A percentile compares a stretch with the other conserved stretches of the same genome.
Evolutionary conservation across 1,140 invertebrate genomes (phyloP).

Genomic region (Manduca sexta): DNA sequence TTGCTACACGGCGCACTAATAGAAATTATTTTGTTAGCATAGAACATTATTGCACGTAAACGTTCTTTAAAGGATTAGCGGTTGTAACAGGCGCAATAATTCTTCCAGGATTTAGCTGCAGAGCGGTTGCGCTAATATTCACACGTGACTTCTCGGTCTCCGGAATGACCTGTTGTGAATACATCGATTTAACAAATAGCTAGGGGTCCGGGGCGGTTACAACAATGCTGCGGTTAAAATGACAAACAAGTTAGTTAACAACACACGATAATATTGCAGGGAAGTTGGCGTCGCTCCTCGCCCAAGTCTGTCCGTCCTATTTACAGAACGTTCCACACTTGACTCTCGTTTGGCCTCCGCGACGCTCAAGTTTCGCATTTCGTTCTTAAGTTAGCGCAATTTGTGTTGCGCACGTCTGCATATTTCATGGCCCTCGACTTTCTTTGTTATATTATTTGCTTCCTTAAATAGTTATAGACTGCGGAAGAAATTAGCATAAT

Average conservation of each 20-base stretch:
- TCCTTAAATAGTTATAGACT: too few relatives aligned
- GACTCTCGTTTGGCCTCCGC: slow-evolving; percentile 36
- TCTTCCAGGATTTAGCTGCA: too few relatives aligned
- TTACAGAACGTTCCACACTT: slow-evolving; percentile 35
- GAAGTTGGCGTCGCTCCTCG: slow-evolving; percentile 25
- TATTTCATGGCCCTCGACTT: slow-evolving; percentile 24
- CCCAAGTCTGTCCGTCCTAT: slow-evolving; percentile 31
- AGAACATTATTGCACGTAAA: too few relatives aligned
- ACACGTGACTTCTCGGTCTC: too few relatives aligned
- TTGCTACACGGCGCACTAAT: too few relatives aligned
- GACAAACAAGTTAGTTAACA: slow-evolving; percentile 46
- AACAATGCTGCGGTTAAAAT: slow-evolving; percentile 11
- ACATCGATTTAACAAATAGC: too few relatives aligned
- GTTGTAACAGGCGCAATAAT: too few relatives aligned
- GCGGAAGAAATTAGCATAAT: too few relatives aligned
- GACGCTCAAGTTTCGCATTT: slow-evolving; percentile 41
- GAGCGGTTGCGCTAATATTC: too few relatives aligned
- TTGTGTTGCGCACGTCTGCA: slow-evolving; percentile 36
- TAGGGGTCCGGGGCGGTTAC: background rate
- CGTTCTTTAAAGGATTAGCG: too few relatives aligned
- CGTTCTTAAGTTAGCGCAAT: slow-evolving; percentile 42
- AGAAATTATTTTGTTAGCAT: too few relatives aligned
- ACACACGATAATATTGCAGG: slow-evolving; percentile 42
- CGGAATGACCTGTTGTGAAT: too few relatives aligned
- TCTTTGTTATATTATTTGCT: slow-evolving; percentile 4